Evolutionary conservation across 2,797 vertebrate genomes (phyloP), one percentile per base, ranked within the genome.

Genomic region (Epinephelus awoara): DNA sequence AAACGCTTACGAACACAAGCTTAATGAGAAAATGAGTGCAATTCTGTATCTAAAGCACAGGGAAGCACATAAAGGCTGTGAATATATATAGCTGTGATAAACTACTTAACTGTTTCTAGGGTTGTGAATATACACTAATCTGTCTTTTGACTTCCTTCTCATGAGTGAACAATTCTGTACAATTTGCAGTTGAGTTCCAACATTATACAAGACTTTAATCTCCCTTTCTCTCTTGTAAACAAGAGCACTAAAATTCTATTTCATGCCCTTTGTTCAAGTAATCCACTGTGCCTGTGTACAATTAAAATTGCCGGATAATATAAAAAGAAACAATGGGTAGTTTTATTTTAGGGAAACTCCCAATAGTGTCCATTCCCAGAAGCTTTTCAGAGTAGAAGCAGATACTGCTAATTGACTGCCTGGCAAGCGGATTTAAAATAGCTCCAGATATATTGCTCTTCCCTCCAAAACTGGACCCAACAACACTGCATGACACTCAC

Each of bases 331-430:
- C 71, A 57, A 85, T 29, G 66, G 75, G 42, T 27, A 38, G 61
- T 77, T 89, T 85, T 79, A 83, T 80, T 86, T 79, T 50, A 47
- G 67, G 57, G 72, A 86, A 85, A 76, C 51, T 61, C 85, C 75
- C 49, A 11, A 5, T 50, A 61, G 58, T 19, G 73, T 63, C 64
- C 54, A 65, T 85, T 90, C 75, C 77, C 83, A 82, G 76, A 72
- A 42, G 12, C 58, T 72, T 77, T 70, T 76, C 18, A 44, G 62
- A 77, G 61, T 42, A 76, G 38, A 79, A 47, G 57, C 42, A 76
- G 62, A 85, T 77, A 77, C 70, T 72, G 71, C 76, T 27, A 85
- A 72, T 38, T 66, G 54, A 72, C 68, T 56, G 83, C 25, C 62
- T 83, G 62, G 68, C 14, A 42, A 64, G 71, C 59, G 25, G 73